Conservation (phyloP, 2,113 vertebrate genomes). For the Aegotheles bennettii region DNA sequence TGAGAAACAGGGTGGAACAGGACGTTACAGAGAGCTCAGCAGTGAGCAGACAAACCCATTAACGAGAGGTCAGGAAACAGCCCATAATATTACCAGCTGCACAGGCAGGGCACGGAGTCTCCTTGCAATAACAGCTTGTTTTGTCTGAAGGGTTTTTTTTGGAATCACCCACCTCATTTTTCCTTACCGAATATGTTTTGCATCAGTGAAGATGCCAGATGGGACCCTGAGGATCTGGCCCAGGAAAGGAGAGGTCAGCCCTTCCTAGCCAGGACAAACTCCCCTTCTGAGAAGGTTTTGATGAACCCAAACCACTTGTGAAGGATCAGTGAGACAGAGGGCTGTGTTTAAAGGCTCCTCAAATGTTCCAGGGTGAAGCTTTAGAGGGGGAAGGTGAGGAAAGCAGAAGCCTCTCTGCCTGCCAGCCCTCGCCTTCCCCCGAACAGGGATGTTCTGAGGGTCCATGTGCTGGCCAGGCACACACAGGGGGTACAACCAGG, state of each 20-base stretch:
- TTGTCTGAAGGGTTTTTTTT: neutral
- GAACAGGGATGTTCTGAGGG: too few species aligned
- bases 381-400: neutral
- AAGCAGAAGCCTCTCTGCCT: neutral
- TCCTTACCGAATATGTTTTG: neutral
- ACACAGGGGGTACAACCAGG: rapidly evolving
- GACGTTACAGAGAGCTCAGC: neutral
- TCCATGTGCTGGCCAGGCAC: rapidly evolving
- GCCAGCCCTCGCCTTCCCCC: neutral
- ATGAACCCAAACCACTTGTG: neutral
- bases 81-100: neutral
- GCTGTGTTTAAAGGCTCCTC: too few species aligned
- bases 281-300: neutral
- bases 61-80: neutral
- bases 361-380: neutral
- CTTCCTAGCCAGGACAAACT: neutral
- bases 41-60: neutral
- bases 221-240: rapidly evolving
- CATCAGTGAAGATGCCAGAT: neutral
- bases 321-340: too few species aligned
- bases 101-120: too few species aligned
- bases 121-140: neutral
- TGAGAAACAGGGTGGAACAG: neutral
- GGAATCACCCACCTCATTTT: neutral
- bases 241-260: rapidly evolving